phyloP scores from a whole-genome alignment of 2,113 vertebrate genomes.

The Uria aalge region DNA sequence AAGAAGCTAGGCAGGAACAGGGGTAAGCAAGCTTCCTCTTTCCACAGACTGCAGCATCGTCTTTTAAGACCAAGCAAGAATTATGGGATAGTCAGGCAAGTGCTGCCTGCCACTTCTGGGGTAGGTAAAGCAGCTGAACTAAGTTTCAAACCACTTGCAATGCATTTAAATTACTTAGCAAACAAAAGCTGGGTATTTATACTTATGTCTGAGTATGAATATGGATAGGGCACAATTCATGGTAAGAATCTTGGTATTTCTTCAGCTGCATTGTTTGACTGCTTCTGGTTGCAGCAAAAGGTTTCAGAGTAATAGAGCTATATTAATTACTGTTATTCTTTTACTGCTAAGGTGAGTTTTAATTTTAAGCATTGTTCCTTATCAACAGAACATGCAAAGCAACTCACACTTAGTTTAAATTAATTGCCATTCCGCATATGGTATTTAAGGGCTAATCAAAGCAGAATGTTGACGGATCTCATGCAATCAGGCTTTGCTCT shows the following conservation, averaged over 20 bases:
- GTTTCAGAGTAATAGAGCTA: neutral
- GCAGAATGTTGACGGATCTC: neutral
- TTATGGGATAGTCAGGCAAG: neutral
- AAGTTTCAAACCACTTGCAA: neutral
- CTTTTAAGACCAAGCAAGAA: neutral
- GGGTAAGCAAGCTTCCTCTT: neutral
- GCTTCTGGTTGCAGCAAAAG: neutral
- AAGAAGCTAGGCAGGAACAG: neutral
- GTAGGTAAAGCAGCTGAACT: neutral
- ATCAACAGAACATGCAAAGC: neutral
- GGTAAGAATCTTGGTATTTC: neutral
- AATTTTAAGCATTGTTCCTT: neutral
- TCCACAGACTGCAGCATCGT: neutral
- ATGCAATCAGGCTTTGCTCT: neutral
- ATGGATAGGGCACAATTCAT: neutral
- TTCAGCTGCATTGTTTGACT: neutral
- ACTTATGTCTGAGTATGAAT: neutral
- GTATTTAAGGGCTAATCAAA: neutral
- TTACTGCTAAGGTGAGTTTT: neutral
- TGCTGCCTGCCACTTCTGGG: neutral
- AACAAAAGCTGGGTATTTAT: neutral
- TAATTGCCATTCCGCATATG: neutral
- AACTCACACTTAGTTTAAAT: neutral
- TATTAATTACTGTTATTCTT: neutral
- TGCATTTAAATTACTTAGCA: neutral